These are phyloP conservation scores for Brachyrhaphis roseni DNA, from an alignment of 2,797 vertebrate species.

Conservation along the genomic window DNA sequence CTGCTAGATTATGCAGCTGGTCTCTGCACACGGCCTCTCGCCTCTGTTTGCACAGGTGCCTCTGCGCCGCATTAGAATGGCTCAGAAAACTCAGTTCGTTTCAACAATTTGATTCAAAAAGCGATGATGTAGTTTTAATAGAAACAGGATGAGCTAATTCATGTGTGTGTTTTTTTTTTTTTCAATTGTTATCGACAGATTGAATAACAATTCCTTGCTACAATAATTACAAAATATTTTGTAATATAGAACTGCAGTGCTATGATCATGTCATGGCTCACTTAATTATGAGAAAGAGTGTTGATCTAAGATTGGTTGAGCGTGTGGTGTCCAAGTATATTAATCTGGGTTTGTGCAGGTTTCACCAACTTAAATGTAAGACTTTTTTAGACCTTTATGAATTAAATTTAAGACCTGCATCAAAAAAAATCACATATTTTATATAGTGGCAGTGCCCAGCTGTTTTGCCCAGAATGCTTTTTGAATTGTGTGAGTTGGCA, in stretches of 20 bases:
- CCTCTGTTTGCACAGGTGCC: background rate
- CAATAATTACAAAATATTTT: background rate
- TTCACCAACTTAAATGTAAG: too few relatives aligned
- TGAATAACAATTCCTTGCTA: too few relatives aligned
- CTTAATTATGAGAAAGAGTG: background rate
- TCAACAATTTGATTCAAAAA: background rate
- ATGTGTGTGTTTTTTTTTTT: background rate
- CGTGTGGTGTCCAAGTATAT: background rate
- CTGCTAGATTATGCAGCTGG: slow-evolving; percentile 43
- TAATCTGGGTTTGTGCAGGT: background rate
- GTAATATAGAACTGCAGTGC: background rate
- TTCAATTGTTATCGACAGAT: background rate
- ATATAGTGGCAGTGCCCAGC: too few relatives aligned
- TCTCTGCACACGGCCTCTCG: slow-evolving; percentile 5
- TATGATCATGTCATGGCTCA: background rate
- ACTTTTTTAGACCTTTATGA: too few relatives aligned
- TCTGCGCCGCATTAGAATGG: background rate
- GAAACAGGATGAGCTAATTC: background rate
- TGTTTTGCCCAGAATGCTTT: too few relatives aligned
- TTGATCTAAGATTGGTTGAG: too few relatives aligned
- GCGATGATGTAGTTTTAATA: background rate
- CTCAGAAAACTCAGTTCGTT: background rate
- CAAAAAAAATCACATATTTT: too few relatives aligned
- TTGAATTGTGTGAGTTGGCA: too few relatives aligned
- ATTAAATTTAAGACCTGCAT: too few relatives aligned